These are phyloP conservation scores for Salvelinus alpinus DNA, from an alignment of 2,113 vertebrate genomes.

Conservation along the genomic window DNA sequence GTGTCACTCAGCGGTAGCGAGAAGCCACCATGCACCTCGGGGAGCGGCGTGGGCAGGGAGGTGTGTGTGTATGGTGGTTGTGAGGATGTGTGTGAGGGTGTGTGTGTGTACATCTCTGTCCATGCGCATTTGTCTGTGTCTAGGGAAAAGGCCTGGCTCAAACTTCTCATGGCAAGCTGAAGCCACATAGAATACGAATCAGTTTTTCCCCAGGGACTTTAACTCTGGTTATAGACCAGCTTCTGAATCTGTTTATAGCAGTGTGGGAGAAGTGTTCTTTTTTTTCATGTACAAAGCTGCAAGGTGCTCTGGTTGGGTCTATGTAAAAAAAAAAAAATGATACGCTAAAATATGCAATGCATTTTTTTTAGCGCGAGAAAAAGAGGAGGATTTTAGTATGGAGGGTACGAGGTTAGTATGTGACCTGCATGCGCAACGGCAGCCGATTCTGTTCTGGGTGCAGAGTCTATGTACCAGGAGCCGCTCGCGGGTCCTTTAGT, in stretches of 20 bases:
- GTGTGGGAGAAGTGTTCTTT: not conserved
- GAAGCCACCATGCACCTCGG: not conserved
- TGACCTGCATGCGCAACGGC: conserved; percentile 2
- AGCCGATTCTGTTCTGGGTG: not conserved
- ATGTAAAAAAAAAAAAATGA: not conserved
- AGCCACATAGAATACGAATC: not conserved
- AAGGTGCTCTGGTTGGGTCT: not conserved
- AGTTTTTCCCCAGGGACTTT: not conserved
- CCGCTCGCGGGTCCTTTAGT: not conserved
- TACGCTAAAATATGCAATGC: not conserved
- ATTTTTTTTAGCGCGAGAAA: not conserved
- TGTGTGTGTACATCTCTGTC: not conserved
- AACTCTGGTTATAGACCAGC: not conserved
- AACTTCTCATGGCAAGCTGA: not conserved
- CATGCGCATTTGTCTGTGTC: not conserved
- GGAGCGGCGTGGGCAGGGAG: not conserved
- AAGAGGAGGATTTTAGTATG: not conserved
- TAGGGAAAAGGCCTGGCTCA: not conserved
- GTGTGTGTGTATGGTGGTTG: not conserved
- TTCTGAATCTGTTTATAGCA: not conserved
- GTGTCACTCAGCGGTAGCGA: not conserved
- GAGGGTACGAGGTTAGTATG: not conserved
- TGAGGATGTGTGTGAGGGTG: too few species aligned
- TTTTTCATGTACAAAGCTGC: not conserved
- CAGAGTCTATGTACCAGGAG: not conserved